Evolutionary conservation across 2,113 vertebrate genomes (phyloP), one percentile per base, ranked within the genome.

Genomic region (Poeciliopsis occidentalis): DNA sequence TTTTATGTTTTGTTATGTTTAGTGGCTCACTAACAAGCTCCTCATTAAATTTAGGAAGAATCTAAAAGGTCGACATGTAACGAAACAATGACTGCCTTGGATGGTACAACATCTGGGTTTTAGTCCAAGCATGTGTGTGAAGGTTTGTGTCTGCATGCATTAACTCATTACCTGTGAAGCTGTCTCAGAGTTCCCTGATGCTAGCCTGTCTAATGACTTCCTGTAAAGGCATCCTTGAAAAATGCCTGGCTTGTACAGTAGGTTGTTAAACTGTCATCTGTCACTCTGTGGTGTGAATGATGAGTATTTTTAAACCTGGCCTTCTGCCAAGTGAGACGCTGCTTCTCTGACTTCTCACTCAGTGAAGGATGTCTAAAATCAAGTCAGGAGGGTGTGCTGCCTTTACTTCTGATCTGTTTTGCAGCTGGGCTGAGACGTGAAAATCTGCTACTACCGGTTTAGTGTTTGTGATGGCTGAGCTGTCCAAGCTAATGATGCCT

Each of bases 1-100:
- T 37, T 12, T n/a, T 32, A 29, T 29, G 27, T 19, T 51, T 82
- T 67, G 64, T 61, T 24, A 1, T 44, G 30, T 39, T 31, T 30
- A 1, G 12, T 29, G 24, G 85, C 80, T 88, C 80, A 80, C 79
- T 90, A 82, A 85, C 76, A 69, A 84, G 73, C 83, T 62, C 73
- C 84, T 90, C 75, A 83, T 82, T 77, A 75, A 80, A 81, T 88
- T 80, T 67, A 75, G 47, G 77, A 74, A 8, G 69, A 73, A 80
- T 71, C 72, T 62, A 26, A 81, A 83, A 77, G 78, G 81, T 82
- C 72, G 80, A 44, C 84, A 88, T 71, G 74, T 70, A 78, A 82
- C 86, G 79, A 73, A 76, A 75, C 64, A 74, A 39, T 84, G 78
- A 64, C 67, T 19, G 75, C 83, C 72, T 41, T 51, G n/a, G 88